phyloP scores from a whole-genome alignment of 2,113 vertebrate genomes.

The Scortum barcoo region DNA sequence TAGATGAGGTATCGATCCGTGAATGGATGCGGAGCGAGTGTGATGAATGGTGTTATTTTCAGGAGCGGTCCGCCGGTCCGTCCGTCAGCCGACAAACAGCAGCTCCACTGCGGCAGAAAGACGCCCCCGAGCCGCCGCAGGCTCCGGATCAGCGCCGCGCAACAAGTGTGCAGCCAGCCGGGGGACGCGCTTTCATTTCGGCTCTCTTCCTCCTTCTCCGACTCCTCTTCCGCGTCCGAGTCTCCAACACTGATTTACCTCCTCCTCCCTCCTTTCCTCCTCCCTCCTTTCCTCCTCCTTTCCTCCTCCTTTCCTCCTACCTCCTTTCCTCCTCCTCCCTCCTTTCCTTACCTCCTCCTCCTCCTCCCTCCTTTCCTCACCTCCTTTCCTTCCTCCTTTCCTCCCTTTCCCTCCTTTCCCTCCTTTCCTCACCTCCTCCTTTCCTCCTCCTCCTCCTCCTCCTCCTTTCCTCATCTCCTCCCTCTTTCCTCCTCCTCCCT shows the following conservation, averaged over 20 bases:
- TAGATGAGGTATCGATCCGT: conserved; percentile 38
- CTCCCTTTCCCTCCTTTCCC: neutral
- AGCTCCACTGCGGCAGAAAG: neutral
- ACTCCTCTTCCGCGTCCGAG: conserved; percentile 70
- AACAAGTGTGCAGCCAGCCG: conserved; percentile 60
- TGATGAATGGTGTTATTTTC: conserved; percentile 2
- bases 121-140: neutral
- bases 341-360: conserved; percentile 19
- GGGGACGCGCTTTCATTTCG: conserved; percentile 3
- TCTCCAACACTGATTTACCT: conserved; percentile 66
- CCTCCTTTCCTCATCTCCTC: conserved; percentile 1
- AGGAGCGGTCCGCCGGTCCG: neutral
- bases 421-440: neutral
- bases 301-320: neutral
- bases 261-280: neutral
- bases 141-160: neutral
- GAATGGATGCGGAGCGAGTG: neutral
- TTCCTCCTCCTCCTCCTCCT: too few species aligned
- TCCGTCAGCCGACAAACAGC: neutral
- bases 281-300: neutral
- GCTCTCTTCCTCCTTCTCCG: conserved; percentile 43
- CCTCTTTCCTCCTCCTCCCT: conserved; percentile 49
- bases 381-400: conserved; percentile 15
- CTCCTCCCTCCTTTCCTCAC: conserved; percentile 67
- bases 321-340: neutral